Evolutionary conservation across 2,888 invertebrate genomes (phyloP).

Genomic region (Lysandra bellargus): DNA sequence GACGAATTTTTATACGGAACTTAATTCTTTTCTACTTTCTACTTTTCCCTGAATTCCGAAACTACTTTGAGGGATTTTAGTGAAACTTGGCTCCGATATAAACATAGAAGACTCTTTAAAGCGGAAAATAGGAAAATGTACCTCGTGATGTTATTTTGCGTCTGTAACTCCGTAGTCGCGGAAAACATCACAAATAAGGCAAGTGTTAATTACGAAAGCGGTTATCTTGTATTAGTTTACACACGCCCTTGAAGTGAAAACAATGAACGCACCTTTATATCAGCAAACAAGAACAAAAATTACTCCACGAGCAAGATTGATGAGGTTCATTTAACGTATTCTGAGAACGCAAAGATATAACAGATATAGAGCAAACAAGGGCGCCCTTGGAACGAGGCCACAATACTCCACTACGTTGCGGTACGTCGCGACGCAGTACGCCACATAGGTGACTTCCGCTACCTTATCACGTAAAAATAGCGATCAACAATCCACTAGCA

Average conservation of each 20-base stretch:
- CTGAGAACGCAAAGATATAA: conserved; percentile 21
- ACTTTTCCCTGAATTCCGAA: too few species aligned
- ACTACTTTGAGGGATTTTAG: too few species aligned
- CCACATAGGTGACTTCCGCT: neutral
- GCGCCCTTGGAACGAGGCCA: neutral
- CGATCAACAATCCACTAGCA: too few species aligned
- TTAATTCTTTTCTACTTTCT: too few species aligned
- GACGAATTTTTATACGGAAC: too few species aligned
- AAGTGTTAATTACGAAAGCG: neutral
- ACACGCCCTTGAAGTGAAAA: conserved; percentile 2
- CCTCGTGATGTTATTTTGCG: neutral
- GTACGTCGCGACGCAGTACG: neutral
- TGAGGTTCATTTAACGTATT: conserved; percentile 12
- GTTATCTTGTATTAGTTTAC: conserved; percentile 4
- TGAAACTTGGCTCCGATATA: too few species aligned
- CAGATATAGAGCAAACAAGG: conserved; percentile 5
- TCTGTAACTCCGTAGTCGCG: neutral
- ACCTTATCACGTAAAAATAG: too few species aligned
- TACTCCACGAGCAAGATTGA: conserved; percentile 27
- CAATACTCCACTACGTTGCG: neutral
- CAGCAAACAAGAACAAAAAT: conserved; percentile 30
- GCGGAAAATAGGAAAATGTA: neutral
- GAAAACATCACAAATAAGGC: neutral
- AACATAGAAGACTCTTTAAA: too few species aligned
- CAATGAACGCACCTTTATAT: conserved; percentile 29